Base-by-base conservation (phyloP, 2,113 vertebrate genomes). In the Dromas ardeola region DNA sequence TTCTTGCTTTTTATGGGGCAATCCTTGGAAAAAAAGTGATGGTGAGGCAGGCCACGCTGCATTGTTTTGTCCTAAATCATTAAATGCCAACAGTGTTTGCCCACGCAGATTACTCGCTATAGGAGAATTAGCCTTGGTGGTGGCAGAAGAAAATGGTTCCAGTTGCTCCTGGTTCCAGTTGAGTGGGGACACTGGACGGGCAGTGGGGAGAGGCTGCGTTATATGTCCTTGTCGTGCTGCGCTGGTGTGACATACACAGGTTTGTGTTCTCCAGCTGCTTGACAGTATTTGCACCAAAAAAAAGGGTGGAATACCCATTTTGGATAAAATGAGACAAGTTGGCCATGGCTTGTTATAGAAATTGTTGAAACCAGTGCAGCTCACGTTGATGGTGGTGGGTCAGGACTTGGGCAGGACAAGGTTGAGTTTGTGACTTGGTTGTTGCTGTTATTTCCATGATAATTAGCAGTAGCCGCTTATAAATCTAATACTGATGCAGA, bases 201-300 rank as follows among this genome's bases (percentile, higher is more conserved):
- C 22, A 5, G 17, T 16, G 45, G 17, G 34, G 17, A 73, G 43
- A 34, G 29, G 15, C 59, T 55, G 13, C 34, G 8, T 47, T 18
- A 3, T 17, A 30, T 53, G 25, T 43, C 36, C 23, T 10, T n/a
- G 22, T 30, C 36, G 42, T 62, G 52, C 56, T 90, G 53, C 16
- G 73, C n/a, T 1, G 1, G 27, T 47, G n/a, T 2, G 1, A 7
- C 2, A 0, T 8, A 13, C 16, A 5, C 32, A 32, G 38, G 18
- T 69, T 67, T 45, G 38, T 81, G 40, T 50, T 92, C 50, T 70
- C 5, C 2, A 13, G 38, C 49, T 85, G 26, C 34, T 43, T 88
- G 30, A n/a, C 12, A 12, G 9, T 26, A 38, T 45, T 79, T 79
- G 50, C 32, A 36, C 42, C 42, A 10, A 63, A 65, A 66, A 71